Base-by-base conservation (phyloP, 2,113 vertebrate genomes). In the Climacteris rufus region DNA sequence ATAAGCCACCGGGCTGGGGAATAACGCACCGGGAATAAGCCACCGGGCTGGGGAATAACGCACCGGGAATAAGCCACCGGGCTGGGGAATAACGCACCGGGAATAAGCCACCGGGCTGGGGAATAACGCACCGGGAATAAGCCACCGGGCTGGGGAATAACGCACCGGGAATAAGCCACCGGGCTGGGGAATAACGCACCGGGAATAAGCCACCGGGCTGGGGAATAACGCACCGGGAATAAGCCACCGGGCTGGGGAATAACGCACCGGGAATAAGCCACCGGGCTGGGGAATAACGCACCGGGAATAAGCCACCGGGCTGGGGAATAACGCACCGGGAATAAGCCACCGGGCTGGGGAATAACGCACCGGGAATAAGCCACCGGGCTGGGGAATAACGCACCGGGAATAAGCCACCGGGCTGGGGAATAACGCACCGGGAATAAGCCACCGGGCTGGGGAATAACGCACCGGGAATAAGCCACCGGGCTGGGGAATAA, bases 221-320 rank as follows among this genome's bases (percentile, higher is more conserved):
- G 3, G 45, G 28, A 16, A 33, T 20, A 19, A 19, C 7, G 5
- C 20, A 10, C 1, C 0, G 1, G 45, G 21, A 44, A 12, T 42
- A 14, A 11, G 14, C 40, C 40, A 11, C 11, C 11, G 14, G 40
- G 14, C n/a, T 0, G 1, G 15, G 25, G 21, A 65, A 37, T 30
- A 35, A 13, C 2, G 1, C 6, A 13, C 4, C 8, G 44, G 49
- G 31, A 7, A 44, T 10, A 30, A 31, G 2, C 30, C 24, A 16
- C 19, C 2, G 2, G 7, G 21, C 27, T 23, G 20, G 69, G 49
- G 52, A 74, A 47, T 37, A n/a, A 57, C 50, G 19, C 16, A 13
- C 15, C 30, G 53, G 31, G 18, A 56, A 50, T 27, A 15, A 8
- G 6, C 5, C 25, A 27, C 49, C 4, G 12, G 35, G 35, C 39